These are phyloP conservation scores for Sebastes kiyomatsui DNA, from an alignment of 2,797 vertebrate genomes.

Conservation along the genomic window DNA sequence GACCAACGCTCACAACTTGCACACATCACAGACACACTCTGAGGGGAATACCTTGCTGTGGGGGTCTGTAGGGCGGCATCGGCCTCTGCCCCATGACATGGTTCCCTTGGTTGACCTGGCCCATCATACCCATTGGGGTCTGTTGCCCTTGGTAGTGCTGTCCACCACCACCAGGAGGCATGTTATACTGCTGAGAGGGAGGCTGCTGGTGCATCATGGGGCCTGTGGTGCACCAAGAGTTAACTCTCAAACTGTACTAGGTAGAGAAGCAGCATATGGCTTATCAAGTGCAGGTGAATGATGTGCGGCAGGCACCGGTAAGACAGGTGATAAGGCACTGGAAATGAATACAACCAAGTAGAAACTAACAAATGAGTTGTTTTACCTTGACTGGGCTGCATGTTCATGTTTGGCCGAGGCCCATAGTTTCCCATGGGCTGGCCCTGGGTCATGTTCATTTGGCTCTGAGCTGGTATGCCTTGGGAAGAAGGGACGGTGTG, in stretches of 20 bases:
- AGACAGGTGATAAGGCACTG: neutral
- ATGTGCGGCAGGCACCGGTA: neutral
- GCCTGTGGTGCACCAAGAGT: constrained; percentile 75
- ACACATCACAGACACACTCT: constrained; percentile 56
- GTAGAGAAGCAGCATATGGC: neutral
- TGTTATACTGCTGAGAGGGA: constrained; percentile 95
- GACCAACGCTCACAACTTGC: constrained; percentile 61
- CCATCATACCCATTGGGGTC: constrained; percentile 97
- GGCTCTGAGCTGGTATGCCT: constrained; percentile 93
- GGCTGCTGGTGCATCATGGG: constrained; percentile 99
- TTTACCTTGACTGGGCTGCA: constrained; percentile 96
- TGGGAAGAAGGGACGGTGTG: constrained; percentile 95
- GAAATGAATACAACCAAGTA: neutral
- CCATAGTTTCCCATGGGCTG: constrained; percentile 97
- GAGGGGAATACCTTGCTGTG: constrained; percentile 92
- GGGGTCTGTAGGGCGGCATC: constrained; percentile 97
- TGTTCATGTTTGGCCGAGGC: constrained; percentile 97
- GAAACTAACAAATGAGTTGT: neutral
- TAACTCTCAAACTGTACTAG: neutral
- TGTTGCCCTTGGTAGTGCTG: constrained; percentile 99
- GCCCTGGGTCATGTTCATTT: constrained; percentile 97
- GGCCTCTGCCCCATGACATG: constrained; percentile 98
- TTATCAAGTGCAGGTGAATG: neutral
- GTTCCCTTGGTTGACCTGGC: constrained; percentile 95
- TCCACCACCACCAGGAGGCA: constrained; percentile 92